These are phyloP conservation scores for Chymomyza costata DNA, from an alignment of 1,140 invertebrate species.

Conservation along the genomic window DNA sequence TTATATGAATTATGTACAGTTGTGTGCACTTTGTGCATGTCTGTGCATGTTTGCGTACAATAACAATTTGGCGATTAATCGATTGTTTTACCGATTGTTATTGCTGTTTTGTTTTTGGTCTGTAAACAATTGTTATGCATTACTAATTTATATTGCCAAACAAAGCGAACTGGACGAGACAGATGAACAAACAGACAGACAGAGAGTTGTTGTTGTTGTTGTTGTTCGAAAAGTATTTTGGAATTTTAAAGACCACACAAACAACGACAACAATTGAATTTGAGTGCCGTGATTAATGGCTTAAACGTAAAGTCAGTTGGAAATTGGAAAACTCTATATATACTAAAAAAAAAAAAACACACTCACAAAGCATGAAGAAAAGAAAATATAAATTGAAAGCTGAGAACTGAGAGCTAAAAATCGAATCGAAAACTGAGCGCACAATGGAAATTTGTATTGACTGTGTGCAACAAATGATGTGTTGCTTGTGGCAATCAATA, in stretches of 20 bases:
- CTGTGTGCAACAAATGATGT: constrained; percentile 59
- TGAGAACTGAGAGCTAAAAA: too few relatives aligned
- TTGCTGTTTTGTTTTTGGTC: constrained; percentile 1
- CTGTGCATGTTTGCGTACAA: constrained; percentile 2
- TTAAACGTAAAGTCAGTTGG: too few relatives aligned
- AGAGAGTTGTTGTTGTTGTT: too few relatives aligned
- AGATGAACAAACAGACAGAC: too few relatives aligned
- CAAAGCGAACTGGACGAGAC: too few relatives aligned
- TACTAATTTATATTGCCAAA: background rate
- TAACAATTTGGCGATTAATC: constrained; percentile 19
- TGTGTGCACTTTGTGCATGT: constrained; percentile 6
- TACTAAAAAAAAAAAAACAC: constrained; percentile 5
- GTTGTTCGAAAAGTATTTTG: too few relatives aligned
- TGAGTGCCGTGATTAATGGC: too few relatives aligned
- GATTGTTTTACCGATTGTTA: background rate
- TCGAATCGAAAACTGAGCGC: too few relatives aligned
- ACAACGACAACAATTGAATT: background rate
- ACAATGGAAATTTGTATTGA: too few relatives aligned
- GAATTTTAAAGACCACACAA: constrained; percentile 19
- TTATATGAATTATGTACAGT: too few relatives aligned
- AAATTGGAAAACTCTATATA: too few relatives aligned
- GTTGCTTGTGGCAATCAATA: constrained; percentile 46
- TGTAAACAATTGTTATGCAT: constrained; percentile 12
- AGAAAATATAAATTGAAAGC: constrained; percentile 53
- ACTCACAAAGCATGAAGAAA: constrained; percentile 1